phyloP scores from a whole-genome alignment of 2,113 vertebrate genomes.

The Anoura caudifer region DNA sequence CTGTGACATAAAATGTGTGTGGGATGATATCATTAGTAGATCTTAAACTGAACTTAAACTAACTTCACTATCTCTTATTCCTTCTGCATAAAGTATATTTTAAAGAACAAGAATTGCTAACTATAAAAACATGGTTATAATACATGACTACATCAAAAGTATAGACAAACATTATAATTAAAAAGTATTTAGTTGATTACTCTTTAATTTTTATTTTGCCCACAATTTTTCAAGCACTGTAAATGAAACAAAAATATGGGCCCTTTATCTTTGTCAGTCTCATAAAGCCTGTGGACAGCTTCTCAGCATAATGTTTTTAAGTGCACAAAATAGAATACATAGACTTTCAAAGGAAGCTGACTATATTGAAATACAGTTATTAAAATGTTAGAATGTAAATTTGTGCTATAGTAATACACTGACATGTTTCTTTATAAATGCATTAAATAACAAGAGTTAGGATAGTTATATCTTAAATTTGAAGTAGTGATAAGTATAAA shows the following conservation, averaged over 20 bases:
- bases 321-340: not conserved
- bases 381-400: not conserved
- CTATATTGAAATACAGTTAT: not conserved
- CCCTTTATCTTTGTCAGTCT: not conserved
- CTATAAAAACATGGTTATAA: not conserved
- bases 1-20: not conserved
- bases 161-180: not conserved
- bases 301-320: not conserved
- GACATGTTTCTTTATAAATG: not conserved
- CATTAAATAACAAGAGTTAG: not conserved
- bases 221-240: not conserved
- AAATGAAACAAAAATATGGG: not conserved
- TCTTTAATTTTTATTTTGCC: not conserved
- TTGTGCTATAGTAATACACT: not conserved
- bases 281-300: not conserved
- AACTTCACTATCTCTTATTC: not conserved
- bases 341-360: not conserved
- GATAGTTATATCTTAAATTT: not conserved
- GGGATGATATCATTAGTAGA: not conserved
- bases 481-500: not conserved
- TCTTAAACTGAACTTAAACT: not conserved
- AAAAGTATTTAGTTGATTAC: not conserved
- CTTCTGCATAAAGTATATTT: not conserved
- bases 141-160: not conserved
- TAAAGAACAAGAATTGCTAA: slow-evolving; percentile 2